Base-by-base conservation (phyloP, 2,113 vertebrate genomes). In the Clarias macrocephalus region DNA sequence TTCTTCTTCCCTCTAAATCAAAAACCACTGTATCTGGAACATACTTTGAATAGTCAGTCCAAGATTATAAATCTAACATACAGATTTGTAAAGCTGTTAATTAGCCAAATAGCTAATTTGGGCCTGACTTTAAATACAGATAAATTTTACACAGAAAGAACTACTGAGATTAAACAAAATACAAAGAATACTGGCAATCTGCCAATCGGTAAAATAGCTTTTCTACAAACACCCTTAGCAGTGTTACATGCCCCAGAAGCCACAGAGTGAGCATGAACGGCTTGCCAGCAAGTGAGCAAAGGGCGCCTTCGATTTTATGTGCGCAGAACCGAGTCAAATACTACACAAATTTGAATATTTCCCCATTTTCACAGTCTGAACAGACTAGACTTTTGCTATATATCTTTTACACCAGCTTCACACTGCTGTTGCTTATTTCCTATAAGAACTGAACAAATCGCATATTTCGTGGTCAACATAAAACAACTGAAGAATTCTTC, bases 101-200 rank as follows among this genome's bases (percentile, higher is more conserved):
- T 42, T 42, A 33, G 33, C 25, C 60, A 76, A 87, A 87, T 59
- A 88, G 88, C 42, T 68, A 79, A 89, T 33, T 81, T 81, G 33
- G 28, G 25, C 82, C 57, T 68, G 42, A 88, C 73, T 81, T 83
- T 70, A 76, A 86, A 81, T 76, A 88, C 83, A 84, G 63, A 83
- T 62, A 63, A 54, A 65, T 81, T 90, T 88, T 85, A 87, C 86
- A 87, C 72, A 84, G 28, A 82, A 62, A 89, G 75, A 85, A 89
- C 84, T 82, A 68, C 86, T 77, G 79, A 86, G 86, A 87, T 90
- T 86, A 83, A 75, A 86, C 85, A 28, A 90, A 83, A 90, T 76
- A 63, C 87, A 84, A 86, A 85, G 87, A 88, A 88, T 33, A 85
- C 82, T 91, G 88, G 87, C 88, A 88, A 82, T 57, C 86, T 84